Evolutionary conservation across 2,797 vertebrate species (phyloP).

Genomic region (Dromococcyx pavoninus): DNA sequence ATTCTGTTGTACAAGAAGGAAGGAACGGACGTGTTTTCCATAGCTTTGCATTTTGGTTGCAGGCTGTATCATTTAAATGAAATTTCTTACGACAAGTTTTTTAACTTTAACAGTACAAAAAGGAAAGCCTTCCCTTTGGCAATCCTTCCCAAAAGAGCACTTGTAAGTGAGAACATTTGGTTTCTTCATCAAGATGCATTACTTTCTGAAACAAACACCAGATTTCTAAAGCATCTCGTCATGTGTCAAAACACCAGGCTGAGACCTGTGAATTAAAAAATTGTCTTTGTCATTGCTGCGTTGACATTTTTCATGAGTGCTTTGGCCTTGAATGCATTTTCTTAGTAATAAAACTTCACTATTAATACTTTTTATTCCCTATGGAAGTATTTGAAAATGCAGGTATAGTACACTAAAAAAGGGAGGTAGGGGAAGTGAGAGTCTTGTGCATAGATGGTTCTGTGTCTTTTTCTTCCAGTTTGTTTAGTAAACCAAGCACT

Average conservation of each 20-base stretch:
- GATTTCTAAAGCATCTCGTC: conserved; percentile 29
- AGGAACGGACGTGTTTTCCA: background rate
- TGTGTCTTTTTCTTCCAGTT: conserved; percentile 22
- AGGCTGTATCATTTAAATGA: background rate
- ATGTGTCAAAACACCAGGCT: conserved; percentile 31
- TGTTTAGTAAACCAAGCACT: conserved; percentile 35
- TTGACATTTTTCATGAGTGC: background rate
- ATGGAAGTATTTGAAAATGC: background rate
- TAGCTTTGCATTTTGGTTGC: conserved; percentile 15
- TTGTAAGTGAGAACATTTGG: conserved; percentile 43
- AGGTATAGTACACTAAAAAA: background rate
- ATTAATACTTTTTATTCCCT: background rate
- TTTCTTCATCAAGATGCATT: conserved; percentile 42
- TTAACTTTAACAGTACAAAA: background rate
- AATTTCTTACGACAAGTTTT: background rate
- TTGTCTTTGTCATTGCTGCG: background rate
- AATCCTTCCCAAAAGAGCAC: conserved; percentile 1
- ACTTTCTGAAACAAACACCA: conserved; percentile 36
- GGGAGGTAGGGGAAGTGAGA: background rate
- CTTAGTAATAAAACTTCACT: background rate
- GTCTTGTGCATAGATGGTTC: background rate
- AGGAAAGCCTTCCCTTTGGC: conserved; percentile 35
- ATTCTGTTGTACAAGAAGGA: background rate
- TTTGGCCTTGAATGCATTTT: background rate
- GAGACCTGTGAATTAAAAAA: background rate